Conservation (phyloP, 2,797 vertebrate species). For the Streptopelia turtur region DNA sequence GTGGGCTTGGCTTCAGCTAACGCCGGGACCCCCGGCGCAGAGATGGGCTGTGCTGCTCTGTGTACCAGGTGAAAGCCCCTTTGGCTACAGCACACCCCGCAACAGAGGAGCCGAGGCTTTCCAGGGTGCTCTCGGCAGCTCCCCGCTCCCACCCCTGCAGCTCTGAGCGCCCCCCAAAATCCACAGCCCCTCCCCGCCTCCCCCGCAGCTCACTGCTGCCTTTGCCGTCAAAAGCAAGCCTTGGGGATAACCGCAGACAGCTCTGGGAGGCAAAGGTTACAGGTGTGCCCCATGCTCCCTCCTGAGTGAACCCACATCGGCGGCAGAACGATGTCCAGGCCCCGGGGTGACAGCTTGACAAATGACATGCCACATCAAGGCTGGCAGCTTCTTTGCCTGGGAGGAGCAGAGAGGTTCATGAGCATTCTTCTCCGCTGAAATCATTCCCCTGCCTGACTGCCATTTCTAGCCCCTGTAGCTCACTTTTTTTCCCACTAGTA, state of each 20-base stretch:
- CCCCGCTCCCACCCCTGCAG: not conserved
- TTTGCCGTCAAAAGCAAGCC: not conserved
- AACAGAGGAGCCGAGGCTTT: accelerated
- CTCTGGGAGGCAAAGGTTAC: constrained; percentile 25
- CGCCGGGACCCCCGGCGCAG: accelerated
- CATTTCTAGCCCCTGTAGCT: not conserved
- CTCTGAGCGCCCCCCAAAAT: not conserved
- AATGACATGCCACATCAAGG: constrained; percentile 53
- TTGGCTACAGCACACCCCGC: accelerated
- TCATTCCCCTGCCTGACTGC: constrained; percentile 26
- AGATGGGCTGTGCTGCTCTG: not conserved
- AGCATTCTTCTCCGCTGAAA: constrained; percentile 71
- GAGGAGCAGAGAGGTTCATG: constrained; percentile 38
- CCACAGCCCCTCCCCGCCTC: not conserved
- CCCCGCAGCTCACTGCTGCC: accelerated
- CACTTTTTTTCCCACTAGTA: not conserved
- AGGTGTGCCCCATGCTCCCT: constrained; percentile 36
- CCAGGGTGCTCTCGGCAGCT: not conserved
- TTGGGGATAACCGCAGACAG: not conserved
- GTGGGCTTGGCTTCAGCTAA: not conserved
- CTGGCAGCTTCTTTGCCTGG: constrained; percentile 63
- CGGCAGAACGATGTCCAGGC: not conserved
- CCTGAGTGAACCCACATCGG: not conserved
- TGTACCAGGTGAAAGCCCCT: accelerated
- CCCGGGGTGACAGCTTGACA: constrained; percentile 51